A percentile compares a stretch with the other conserved stretches of the same genome.
Conservation (phyloP, 2,888 invertebrate species). For the Merodon equestris region DNA sequence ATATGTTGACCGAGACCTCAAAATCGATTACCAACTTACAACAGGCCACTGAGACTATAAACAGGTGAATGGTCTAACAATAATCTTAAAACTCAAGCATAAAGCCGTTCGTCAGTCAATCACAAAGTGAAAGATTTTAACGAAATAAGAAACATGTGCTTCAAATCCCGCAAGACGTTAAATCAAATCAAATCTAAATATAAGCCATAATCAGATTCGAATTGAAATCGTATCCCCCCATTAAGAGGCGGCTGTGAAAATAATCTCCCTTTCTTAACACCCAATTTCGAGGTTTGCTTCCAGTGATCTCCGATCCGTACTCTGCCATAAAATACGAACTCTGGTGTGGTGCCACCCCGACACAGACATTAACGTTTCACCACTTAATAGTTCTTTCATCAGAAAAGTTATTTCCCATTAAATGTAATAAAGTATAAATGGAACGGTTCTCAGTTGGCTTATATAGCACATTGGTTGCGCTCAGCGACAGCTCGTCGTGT, state of each 20-base stretch:
- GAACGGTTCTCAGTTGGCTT: slow-evolving; percentile 44
- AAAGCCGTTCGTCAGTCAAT: not conserved
- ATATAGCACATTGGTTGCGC: slow-evolving; percentile 42
- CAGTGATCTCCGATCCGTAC: not conserved
- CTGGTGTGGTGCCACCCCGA: not conserved
- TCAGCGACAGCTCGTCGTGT: slow-evolving; percentile 56
- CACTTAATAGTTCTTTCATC: slow-evolving; percentile 51
- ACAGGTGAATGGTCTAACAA: too few species aligned
- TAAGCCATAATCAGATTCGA: slow-evolving; percentile 7
- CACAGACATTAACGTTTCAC: slow-evolving; percentile 47
- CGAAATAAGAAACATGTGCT: too few species aligned
- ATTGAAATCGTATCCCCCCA: slow-evolving; percentile 23
- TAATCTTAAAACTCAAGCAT: not conserved
- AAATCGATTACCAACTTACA: too few species aligned
- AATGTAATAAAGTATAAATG: slow-evolving; percentile 55
- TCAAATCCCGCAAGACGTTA: not conserved
- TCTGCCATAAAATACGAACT: not conserved
- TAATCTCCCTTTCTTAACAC: slow-evolving; percentile 21
- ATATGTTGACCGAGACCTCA: too few species aligned
- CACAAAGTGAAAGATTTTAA: not conserved
- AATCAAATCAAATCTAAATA: slow-evolving; percentile 15
- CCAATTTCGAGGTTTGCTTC: slow-evolving; percentile 6
- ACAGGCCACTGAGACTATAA: too few species aligned
- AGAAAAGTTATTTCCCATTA: slow-evolving; percentile 59
- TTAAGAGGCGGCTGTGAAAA: slow-evolving; percentile 23